Evolutionary conservation across 2,113 vertebrate species (phyloP), one percentile per base, ranked within the genome.

Genomic region (Ptilorrhoa leucosticta): DNA sequence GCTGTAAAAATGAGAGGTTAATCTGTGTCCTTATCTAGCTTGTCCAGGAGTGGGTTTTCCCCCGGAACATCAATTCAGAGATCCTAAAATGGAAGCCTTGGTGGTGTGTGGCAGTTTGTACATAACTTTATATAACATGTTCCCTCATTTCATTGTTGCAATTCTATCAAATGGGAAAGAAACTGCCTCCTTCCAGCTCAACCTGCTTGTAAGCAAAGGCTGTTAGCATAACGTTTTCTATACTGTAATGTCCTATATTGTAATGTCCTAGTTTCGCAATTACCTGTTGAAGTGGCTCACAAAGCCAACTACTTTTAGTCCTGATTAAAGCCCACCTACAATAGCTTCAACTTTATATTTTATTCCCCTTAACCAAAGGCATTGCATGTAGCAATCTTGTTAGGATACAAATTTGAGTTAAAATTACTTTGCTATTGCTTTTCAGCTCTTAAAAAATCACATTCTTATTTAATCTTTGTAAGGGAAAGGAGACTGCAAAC

Each of bases 61-160:
- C n/a, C 45, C 5, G 5, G 30, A 65, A 83, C 45, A 56, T 39
- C 39, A 76, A 37, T 24, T 56, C 48, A 48, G 30, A 89, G 30
- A 37, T 45, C 35, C 21, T 57, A 44, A 72, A 83, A 80, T 6
- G 12, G 76, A 80, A 73, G 40, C 30, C 35, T 19, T 35, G 33
- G 47, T 9, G 63, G 40, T 0, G 3, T 35, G 44, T 23, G 39
- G 35, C 66, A 56, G 10, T 16, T 37, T 86, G 70, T 53, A 30
- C 19, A 5, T 37, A 20, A 50, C 40, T 82, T 21, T 14, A 22
- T 13, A 2, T 12, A 83, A 69, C 0, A 0, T 11, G 19, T 40
- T 72, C 10, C 13, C 31, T 50, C 31, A 13, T 57, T 81, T 89
- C 30, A 9, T 2, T 83, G 20, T 4, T 77, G 37, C 73, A 86